Evolutionary conservation across 1,140 invertebrate species (phyloP).

Genomic region (Musca domestica): DNA sequence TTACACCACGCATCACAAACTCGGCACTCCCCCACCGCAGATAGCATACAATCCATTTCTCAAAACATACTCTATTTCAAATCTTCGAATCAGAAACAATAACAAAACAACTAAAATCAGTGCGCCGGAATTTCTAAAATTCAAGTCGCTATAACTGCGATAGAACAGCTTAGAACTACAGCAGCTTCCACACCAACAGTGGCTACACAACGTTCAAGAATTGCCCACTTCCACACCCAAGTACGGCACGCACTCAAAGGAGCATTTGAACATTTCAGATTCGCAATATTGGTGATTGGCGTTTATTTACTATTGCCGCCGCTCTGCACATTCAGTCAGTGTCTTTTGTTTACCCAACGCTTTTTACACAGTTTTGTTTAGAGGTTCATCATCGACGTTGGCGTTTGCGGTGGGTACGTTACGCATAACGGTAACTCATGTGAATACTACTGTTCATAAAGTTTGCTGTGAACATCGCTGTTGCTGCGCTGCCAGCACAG

Average conservation of each 20-base stretch:
- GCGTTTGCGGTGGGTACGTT: conserved; percentile 8
- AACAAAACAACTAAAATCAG: not conserved
- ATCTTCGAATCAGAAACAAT: not conserved
- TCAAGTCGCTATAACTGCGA: too few species aligned
- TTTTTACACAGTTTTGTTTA: conserved; percentile 18
- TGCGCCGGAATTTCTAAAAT: conserved; percentile 11
- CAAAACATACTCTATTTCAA: too few species aligned
- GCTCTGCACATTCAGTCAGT: too few species aligned
- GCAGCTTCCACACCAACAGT: not conserved
- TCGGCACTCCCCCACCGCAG: too few species aligned
- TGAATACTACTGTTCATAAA: not conserved
- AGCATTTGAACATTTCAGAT: not conserved
- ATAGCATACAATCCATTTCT: too few species aligned
- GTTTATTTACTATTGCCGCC: conserved; percentile 7
- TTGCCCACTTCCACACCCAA: not conserved
- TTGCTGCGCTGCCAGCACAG: not conserved
- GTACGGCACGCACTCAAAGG: not conserved
- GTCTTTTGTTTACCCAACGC: conserved; percentile 1
- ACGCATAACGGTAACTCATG: conserved; percentile 9
- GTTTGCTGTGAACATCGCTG: not conserved
- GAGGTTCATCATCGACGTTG: conserved; percentile 9
- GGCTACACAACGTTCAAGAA: not conserved
- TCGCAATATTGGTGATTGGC: not conserved
- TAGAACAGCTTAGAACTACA: too few species aligned
- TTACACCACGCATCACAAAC: too few species aligned